These are phyloP conservation scores for Elephas maximus DNA, from an alignment of 2,113 vertebrate species.

Conservation along the genomic window DNA sequence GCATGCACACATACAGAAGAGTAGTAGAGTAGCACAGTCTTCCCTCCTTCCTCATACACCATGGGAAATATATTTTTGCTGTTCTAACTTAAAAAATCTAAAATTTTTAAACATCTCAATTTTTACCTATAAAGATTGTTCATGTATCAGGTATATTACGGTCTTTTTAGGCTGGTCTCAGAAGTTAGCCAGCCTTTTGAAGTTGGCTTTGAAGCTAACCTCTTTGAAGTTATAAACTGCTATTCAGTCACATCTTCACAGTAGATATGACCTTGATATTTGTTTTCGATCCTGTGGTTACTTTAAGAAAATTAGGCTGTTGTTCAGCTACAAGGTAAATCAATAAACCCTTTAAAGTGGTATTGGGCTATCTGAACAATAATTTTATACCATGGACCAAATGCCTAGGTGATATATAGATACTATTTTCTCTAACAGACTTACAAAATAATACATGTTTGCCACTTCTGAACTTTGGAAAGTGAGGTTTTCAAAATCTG, in stretches of 20 bases:
- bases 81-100: not conserved
- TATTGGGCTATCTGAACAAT: conserved; percentile 67
- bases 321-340: conserved; percentile 74
- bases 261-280: conserved; percentile 61
- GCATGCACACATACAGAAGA: not conserved
- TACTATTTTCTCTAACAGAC: conserved; percentile 39
- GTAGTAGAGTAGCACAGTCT: not conserved
- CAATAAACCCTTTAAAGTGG: conserved; percentile 73
- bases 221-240: not conserved
- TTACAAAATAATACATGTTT: conserved; percentile 48
- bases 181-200: conserved; percentile 10
- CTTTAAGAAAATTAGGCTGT: conserved; percentile 73
- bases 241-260: not conserved
- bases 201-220: not conserved
- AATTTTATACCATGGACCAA: conserved; percentile 69
- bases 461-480: conserved; percentile 60
- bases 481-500: conserved; percentile 52
- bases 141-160: not conserved
- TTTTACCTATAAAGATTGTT: conserved; percentile 28
- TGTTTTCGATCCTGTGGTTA: conserved; percentile 70
- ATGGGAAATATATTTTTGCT: not conserved
- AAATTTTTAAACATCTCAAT: not conserved
- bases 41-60: not conserved
- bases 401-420: conserved; percentile 59
- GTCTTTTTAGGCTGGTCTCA: not conserved